A percentile compares a stretch with the other conserved stretches of the same genome.
Conservation (phyloP, 1,140 invertebrate genomes). For the Galendromus occidentalis region DNA sequence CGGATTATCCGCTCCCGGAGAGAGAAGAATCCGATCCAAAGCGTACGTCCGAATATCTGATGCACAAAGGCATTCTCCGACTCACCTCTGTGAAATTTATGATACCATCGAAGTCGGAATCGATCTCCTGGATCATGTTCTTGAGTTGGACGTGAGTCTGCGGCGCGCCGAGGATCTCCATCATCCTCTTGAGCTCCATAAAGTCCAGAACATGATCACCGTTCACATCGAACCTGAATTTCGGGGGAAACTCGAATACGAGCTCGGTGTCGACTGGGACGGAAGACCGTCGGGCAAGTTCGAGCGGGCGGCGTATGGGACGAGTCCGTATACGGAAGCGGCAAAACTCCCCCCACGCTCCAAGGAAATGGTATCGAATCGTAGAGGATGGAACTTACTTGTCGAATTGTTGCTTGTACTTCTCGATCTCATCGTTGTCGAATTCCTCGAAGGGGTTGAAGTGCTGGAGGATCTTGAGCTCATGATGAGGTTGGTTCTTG, state of each 20-base stretch:
- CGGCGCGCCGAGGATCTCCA: slow-evolving; percentile 81
- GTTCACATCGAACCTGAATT: slow-evolving; percentile 60
- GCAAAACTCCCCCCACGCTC: too few relatives aligned
- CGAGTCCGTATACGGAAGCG: too few relatives aligned
- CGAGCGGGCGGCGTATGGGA: too few relatives aligned
- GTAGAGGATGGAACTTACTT: neutral
- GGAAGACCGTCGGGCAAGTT: too few relatives aligned
- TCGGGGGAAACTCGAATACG: too few relatives aligned
- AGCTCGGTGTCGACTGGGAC: too few relatives aligned
- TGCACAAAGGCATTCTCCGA: too few relatives aligned
- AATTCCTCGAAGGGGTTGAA: slow-evolving; percentile 8
- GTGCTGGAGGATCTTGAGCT: neutral
- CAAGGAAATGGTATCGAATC: too few relatives aligned
- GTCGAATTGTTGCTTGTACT: slow-evolving; percentile 8
- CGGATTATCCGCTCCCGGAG: too few relatives aligned
- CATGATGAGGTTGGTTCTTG: neutral
- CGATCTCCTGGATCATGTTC: slow-evolving; percentile 79
- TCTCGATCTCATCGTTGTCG: neutral
- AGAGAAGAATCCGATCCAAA: too few relatives aligned
- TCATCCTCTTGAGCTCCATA: slow-evolving; percentile 75
- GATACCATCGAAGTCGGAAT: slow-evolving; percentile 67
- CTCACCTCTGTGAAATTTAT: slow-evolving; percentile 70
- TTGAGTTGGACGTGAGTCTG: slow-evolving; percentile 84
- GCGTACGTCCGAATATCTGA: neutral
- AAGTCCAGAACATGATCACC: slow-evolving; percentile 68